phyloP scores from a whole-genome alignment of 30 jellyfish, hydroid and myxozoan genomes.

The Pelagia noctiluca region DNA sequence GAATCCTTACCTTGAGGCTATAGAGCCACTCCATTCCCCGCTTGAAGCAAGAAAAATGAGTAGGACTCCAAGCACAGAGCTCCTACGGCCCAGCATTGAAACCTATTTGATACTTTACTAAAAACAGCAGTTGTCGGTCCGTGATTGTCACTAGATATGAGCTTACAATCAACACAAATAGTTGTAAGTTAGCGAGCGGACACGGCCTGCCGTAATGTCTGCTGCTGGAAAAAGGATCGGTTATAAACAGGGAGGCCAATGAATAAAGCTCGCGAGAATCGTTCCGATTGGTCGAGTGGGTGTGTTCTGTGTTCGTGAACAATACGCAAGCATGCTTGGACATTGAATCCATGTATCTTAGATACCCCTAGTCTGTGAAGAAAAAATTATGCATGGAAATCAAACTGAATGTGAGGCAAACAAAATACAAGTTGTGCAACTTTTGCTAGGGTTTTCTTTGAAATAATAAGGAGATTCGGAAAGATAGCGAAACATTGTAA shows the following conservation, averaged over 20 bases:
- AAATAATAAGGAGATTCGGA: no score
- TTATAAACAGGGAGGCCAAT: constrained; percentile 3
- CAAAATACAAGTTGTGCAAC: background rate
- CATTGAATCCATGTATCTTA: constrained; percentile 32
- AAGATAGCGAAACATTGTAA: no score
- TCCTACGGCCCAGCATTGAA: constrained; percentile 66
- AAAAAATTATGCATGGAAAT: constrained; percentile 45
- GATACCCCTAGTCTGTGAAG: constrained; percentile 46
- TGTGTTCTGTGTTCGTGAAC: constrained; percentile 1
- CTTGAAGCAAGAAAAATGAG: constrained; percentile 46
- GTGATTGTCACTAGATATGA: background rate
- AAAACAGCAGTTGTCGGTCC: background rate
- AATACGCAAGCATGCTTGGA: constrained; percentile 36
- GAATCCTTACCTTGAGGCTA: background rate
- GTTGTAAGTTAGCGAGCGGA: background rate
- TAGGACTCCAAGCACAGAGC: constrained; percentile 48
- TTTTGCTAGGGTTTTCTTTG: no score
- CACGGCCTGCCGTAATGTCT: constrained; percentile 80
- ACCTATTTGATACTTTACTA: background rate
- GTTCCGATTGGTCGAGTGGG: constrained; percentile 45
- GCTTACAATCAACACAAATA: background rate
- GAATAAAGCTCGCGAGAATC: constrained; percentile 13
- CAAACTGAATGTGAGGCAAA: background rate
- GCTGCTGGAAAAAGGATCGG: background rate
- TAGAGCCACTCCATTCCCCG: constrained; percentile 36